Percentiles rank a stretch among this genome's conserved stretches.
phyloP scores from a whole-genome alignment of 1,140 invertebrate species.

The Trichonephila clavipes region DNA sequence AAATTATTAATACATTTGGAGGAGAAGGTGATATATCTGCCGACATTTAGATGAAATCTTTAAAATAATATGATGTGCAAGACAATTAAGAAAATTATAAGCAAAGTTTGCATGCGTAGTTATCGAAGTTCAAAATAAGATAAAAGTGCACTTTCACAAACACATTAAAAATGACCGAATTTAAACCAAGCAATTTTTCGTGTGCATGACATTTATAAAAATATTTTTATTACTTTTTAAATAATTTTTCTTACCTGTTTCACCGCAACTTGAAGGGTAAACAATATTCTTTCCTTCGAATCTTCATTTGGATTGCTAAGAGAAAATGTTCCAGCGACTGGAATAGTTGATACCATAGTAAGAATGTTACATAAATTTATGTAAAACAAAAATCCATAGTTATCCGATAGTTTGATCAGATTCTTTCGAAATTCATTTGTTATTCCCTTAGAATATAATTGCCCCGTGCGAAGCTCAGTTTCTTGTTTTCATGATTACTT shows the following conservation, averaged over 20 bases:
- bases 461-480: background rate
- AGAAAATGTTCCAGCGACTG: conserved; percentile 51
- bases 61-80: background rate
- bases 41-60: too few relatives aligned
- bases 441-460: background rate
- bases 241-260: conserved; percentile 56
- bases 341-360: conserved; percentile 72
- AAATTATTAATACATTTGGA: too few relatives aligned
- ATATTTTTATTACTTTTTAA: background rate
- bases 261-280: conserved; percentile 71
- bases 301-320: conserved; percentile 67
- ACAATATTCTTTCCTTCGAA: conserved; percentile 70
- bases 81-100: background rate
- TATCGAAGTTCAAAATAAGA: background rate
- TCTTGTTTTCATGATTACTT: conserved; percentile 30
- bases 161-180: background rate
- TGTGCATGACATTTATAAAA: too few relatives aligned
- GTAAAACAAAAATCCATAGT: background rate
- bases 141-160: background rate
- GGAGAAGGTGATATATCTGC: too few relatives aligned
- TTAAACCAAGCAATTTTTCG: background rate
- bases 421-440: background rate
- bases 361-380: background rate
- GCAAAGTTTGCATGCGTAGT: background rate
- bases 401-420: background rate